Conservation (phyloP, 1,140 invertebrate species). For the Brachionus manjavacas region DNA sequence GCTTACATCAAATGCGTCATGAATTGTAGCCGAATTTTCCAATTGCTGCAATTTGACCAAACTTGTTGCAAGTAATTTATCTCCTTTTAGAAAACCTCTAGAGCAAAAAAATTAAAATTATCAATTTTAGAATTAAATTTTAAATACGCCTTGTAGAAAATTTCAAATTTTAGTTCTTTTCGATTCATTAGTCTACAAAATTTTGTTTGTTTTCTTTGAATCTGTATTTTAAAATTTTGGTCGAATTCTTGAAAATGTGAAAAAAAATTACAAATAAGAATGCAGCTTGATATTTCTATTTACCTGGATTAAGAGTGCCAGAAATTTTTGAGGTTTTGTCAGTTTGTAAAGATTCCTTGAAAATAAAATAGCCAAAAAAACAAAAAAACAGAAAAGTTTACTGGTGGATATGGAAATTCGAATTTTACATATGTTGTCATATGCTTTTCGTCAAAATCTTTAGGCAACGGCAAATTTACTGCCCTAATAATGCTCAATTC, state of each 20-base stretch:
- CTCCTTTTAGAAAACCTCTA: slow-evolving; percentile 73
- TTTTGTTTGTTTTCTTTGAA: slow-evolving; percentile 30
- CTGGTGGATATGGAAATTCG: slow-evolving; percentile 83
- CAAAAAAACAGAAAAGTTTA: slow-evolving; percentile 54
- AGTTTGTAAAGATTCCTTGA: slow-evolving; percentile 69
- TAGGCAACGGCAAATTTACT: slow-evolving; percentile 39
- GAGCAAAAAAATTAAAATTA: background rate
- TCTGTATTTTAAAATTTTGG: slow-evolving; percentile 35
- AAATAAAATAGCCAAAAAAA: background rate
- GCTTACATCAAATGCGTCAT: slow-evolving; percentile 81
- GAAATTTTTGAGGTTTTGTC: slow-evolving; percentile 73
- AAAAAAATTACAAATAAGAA: slow-evolving; percentile 22
- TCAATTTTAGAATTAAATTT: background rate
- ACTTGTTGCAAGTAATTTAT: slow-evolving; percentile 73
- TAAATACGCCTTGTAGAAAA: slow-evolving; percentile 34
- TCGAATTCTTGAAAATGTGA: slow-evolving; percentile 43
- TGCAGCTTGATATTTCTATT: slow-evolving; percentile 24
- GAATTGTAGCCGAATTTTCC: slow-evolving; percentile 75
- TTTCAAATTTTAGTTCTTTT: slow-evolving; percentile 64
- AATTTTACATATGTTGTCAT: slow-evolving; percentile 88
- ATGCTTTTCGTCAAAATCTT: slow-evolving; percentile 74
- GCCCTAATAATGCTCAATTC: slow-evolving; percentile 64
- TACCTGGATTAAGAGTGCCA: slow-evolving; percentile 75
- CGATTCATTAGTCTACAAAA: slow-evolving; percentile 51
- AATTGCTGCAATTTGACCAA: slow-evolving; percentile 74